Evolutionary conservation across 2,113 vertebrate species (phyloP).

Genomic region (Chascanopsetta lugubris): DNA sequence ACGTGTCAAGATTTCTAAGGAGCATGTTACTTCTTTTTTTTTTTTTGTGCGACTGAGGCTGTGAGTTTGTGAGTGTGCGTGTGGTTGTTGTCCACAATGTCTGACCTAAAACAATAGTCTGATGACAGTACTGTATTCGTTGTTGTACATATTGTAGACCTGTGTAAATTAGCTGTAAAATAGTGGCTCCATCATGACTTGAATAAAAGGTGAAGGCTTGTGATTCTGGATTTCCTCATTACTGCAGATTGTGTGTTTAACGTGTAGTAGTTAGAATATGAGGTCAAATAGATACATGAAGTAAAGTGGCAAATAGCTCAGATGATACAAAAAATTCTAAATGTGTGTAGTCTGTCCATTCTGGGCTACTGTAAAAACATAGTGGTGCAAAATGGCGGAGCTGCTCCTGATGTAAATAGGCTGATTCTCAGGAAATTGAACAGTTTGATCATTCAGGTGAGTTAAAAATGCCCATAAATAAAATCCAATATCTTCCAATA

Average conservation of each 20-base stretch:
- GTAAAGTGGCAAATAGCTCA: too few species aligned
- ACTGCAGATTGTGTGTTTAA: background rate
- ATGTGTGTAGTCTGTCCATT: too few species aligned
- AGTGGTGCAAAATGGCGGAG: too few species aligned
- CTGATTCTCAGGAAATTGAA: too few species aligned
- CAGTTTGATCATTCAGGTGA: too few species aligned
- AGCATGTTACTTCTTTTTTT: conserved; percentile 44
- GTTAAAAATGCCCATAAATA: too few species aligned
- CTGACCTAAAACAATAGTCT: conserved; percentile 54
- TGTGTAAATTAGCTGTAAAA: conserved; percentile 70
- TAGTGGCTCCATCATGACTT: conserved; percentile 65
- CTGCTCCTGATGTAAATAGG: too few species aligned
- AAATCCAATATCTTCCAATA: too few species aligned
- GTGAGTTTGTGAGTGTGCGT: conserved; percentile 17
- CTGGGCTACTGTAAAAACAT: too few species aligned
- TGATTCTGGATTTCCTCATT: conserved; percentile 18
- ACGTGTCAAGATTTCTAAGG: conserved; percentile 62
- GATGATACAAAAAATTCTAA: too few species aligned
- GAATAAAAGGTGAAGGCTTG: conserved; percentile 63
- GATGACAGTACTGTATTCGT: conserved; percentile 48
- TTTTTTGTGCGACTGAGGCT: conserved; percentile 22
- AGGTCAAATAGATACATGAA: too few species aligned
- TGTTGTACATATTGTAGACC: conserved; percentile 71
- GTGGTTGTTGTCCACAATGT: conserved; percentile 38
- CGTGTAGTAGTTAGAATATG: too few species aligned